phyloP scores from a whole-genome alignment of 2,888 invertebrate genomes.

The Apotomis betuletana region DNA sequence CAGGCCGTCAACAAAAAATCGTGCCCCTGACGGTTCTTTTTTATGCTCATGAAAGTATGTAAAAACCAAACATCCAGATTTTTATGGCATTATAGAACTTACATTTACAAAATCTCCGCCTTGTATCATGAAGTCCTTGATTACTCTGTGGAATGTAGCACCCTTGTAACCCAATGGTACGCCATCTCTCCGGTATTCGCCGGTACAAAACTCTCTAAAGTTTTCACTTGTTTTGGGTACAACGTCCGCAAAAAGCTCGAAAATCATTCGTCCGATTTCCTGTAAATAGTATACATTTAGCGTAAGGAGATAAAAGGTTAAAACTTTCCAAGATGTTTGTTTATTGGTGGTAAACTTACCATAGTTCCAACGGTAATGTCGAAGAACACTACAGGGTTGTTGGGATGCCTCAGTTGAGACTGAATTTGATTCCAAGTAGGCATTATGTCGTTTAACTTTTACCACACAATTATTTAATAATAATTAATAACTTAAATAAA shows the following conservation, averaged over 20 bases:
- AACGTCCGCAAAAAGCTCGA: slow-evolving; percentile 98
- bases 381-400: slow-evolving; percentile 99
- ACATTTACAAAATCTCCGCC: slow-evolving; percentile 99
- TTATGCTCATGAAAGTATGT: not conserved
- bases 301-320: not conserved
- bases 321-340: not conserved
- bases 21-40: too few species aligned
- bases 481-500: not conserved
- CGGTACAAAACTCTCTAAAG: slow-evolving; percentile 99
- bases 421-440: slow-evolving; percentile 98
- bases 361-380: slow-evolving; percentile 98
- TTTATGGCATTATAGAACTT: slow-evolving; percentile 62
- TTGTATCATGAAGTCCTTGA: slow-evolving; percentile 99
- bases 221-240: slow-evolving; percentile 99
- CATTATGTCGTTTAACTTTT: slow-evolving; percentile 81
- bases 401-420: slow-evolving; percentile 93
- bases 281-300: slow-evolving; percentile 53
- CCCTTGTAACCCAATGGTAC: slow-evolving; percentile 98
- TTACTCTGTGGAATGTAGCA: slow-evolving; percentile 98
- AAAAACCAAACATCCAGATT: not conserved
- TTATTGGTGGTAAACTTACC: slow-evolving; percentile 74
- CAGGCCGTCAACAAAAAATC: too few species aligned
- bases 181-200: slow-evolving; percentile 97
- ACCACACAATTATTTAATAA: not conserved
- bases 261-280: slow-evolving; percentile 99